phyloP scores from a whole-genome alignment of 2,113 vertebrate species.

The Stegastes partitus region DNA sequence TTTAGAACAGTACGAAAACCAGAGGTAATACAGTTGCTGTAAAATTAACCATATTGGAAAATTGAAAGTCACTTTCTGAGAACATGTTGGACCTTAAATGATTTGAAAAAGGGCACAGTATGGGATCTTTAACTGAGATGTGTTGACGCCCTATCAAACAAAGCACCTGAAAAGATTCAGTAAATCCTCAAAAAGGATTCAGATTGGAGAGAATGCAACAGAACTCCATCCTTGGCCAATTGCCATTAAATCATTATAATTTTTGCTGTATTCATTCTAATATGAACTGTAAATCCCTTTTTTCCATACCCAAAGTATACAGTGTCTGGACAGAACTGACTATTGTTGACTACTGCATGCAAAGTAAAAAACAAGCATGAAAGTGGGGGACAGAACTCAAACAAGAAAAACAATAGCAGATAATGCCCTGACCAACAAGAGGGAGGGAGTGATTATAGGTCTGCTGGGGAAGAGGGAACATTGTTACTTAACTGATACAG shows the following conservation, averaged over 20 bases:
- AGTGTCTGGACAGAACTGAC: conserved; percentile 8
- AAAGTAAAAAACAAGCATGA: conserved; percentile 37
- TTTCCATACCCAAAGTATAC: not conserved
- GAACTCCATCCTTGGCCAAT: not conserved
- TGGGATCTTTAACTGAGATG: too few species aligned
- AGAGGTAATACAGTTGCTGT: too few species aligned
- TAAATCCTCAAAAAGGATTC: not conserved
- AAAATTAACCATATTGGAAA: too few species aligned
- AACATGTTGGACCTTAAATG: too few species aligned
- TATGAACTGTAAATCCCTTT: not conserved
- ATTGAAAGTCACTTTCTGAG: too few species aligned
- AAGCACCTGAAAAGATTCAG: too few species aligned
- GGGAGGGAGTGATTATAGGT: conserved; percentile 34
- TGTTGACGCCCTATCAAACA: too few species aligned
- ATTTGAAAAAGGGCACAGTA: too few species aligned
- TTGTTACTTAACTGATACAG: not conserved
- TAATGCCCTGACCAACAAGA: conserved; percentile 36
- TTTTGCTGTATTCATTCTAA: not conserved
- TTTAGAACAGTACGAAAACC: too few species aligned
- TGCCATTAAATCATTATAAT: not conserved
- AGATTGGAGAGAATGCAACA: not conserved
- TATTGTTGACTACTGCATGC: not conserved
- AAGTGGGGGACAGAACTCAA: conserved; percentile 8
- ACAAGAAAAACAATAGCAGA: conserved; percentile 30
- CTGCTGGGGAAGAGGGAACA: conserved; percentile 32